Conservation (phyloP, 2,888 invertebrate genomes). For the Stenolophus ochropezus region DNA sequence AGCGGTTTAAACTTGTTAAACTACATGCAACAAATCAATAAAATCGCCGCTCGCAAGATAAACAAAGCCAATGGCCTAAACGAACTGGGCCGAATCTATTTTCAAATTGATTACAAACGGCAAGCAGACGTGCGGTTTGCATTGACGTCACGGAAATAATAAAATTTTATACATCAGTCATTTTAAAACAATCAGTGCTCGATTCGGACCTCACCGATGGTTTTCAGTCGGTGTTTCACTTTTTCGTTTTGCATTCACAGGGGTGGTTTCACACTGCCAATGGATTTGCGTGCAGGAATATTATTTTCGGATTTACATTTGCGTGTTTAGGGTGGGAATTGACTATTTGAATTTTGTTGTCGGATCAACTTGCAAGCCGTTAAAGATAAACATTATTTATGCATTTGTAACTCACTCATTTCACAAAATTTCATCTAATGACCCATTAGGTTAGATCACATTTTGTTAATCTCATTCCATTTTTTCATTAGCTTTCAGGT, state of each 20-base stretch:
- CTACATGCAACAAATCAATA: slow-evolving; percentile 10
- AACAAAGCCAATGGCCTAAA: slow-evolving; percentile 42
- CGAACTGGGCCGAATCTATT: slow-evolving; percentile 44
- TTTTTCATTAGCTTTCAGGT: too few relatives aligned
- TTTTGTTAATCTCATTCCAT: too few relatives aligned
- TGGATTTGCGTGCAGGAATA: not conserved
- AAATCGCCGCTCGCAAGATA: slow-evolving; percentile 17
- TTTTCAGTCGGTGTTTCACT: not conserved
- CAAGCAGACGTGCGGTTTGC: slow-evolving; percentile 35
- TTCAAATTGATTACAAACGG: slow-evolving; percentile 54
- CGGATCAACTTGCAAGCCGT: too few relatives aligned
- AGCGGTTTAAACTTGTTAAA: slow-evolving; percentile 14
- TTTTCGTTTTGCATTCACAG: slow-evolving; percentile 15
- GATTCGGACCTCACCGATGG: too few relatives aligned
- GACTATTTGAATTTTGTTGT: not conserved
- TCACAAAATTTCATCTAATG: too few relatives aligned
- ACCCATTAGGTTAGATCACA: too few relatives aligned
- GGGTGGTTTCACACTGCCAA: slow-evolving; percentile 2
- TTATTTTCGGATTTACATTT: slow-evolving; percentile 7
- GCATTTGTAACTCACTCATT: too few relatives aligned
- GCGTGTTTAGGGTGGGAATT: not conserved
- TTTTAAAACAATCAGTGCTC: slow-evolving; percentile 55
- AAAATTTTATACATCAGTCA: slow-evolving; percentile 57
- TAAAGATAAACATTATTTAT: too few relatives aligned
- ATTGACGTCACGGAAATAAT: slow-evolving; percentile 55